Percentiles rank a stretch among this genome's conserved stretches.
Evolutionary conservation across 1,140 invertebrate species (phyloP).

Genomic region (Frieseomelitta varia): DNA sequence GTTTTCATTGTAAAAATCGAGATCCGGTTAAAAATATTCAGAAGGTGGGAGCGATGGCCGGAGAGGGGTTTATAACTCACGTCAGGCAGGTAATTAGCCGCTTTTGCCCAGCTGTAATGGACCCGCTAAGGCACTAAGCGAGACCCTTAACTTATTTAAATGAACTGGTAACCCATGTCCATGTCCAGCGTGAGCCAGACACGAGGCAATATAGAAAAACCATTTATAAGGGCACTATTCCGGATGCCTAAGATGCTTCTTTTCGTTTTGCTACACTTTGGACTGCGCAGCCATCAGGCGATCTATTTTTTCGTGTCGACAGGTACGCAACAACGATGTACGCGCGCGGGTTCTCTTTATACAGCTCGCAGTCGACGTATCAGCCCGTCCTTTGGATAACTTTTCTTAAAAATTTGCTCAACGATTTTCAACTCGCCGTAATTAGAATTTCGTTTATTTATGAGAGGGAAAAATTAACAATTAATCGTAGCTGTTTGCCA

Average conservation of each 20-base stretch:
- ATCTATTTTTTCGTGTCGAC: slow-evolving; percentile 67
- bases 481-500: too few species aligned
- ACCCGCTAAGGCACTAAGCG: slow-evolving; percentile 78
- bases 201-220: slow-evolving; percentile 82
- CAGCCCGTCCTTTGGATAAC: not conserved
- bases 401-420: not conserved
- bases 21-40: slow-evolving; percentile 74
- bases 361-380: not conserved
- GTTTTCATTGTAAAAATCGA: slow-evolving; percentile 71
- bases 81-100: slow-evolving; percentile 83
- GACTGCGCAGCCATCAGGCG: slow-evolving; percentile 60
- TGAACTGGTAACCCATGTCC: slow-evolving; percentile 82
- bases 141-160: slow-evolving; percentile 83
- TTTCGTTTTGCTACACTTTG: slow-evolving; percentile 68
- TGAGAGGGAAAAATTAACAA: too few species aligned
- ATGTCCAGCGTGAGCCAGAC: slow-evolving; percentile 77
- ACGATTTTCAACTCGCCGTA: not conserved
- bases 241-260: slow-evolving; percentile 69
- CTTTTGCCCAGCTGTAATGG: slow-evolving; percentile 82
- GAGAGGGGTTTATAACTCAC: slow-evolving; percentile 82
- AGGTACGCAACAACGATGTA: slow-evolving; percentile 53
- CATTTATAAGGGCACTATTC: slow-evolving; percentile 81
- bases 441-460: not conserved
- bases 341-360: not conserved
- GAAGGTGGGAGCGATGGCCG: slow-evolving; percentile 65